Base-by-base conservation (phyloP, 1,140 invertebrate genomes). In the Megathymus violae region DNA sequence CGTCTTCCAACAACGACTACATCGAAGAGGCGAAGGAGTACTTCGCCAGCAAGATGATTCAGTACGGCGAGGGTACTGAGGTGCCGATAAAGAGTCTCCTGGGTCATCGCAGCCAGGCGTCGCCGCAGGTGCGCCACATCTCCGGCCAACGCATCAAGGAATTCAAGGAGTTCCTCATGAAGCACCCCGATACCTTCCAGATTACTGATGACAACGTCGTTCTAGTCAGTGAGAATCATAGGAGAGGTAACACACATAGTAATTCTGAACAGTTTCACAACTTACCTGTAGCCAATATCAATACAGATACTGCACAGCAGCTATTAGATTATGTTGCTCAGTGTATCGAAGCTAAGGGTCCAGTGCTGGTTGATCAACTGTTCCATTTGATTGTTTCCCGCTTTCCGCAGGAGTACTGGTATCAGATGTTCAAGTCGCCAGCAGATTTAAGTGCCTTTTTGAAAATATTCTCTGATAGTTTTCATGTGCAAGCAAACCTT, bases 81-180 rank as follows among this genome's bases (percentile, higher is more conserved):
- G 97, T 98, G 36, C 97, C 98, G 5, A 98, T 99, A 19, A 97
- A 97, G 88, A 97, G 96, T 88, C 93, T 99, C 36, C 92, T 98
- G 11, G 98, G 98, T 0, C 98, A 99, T 91, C 93, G 97, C 62
- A 98, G 96, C 38, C 97, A 98, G 91, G 98, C 98, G 7, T 97
- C 97, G 22, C 97, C 97, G 4, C 97, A 99, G 93, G 97, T 99
- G 59, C 94, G 98, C 54, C 97, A 99, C 82, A 97, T 99, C 68
- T 98, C 97, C 27, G 96, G 96, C 16, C 97, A 98, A 82, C 97
- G 98, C 79, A 96, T 98, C 68, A 97, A 96, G 84, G 97, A 99
- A 89, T 99, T 99, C 81, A 95, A 95, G 67, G 97, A 98, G 58
- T 99, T 99, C 85, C 92, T 99, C 0, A 74, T 93, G 27, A 95